Conservation (phyloP, 2,113 vertebrate genomes). For the Maccullochella peelii region DNA sequence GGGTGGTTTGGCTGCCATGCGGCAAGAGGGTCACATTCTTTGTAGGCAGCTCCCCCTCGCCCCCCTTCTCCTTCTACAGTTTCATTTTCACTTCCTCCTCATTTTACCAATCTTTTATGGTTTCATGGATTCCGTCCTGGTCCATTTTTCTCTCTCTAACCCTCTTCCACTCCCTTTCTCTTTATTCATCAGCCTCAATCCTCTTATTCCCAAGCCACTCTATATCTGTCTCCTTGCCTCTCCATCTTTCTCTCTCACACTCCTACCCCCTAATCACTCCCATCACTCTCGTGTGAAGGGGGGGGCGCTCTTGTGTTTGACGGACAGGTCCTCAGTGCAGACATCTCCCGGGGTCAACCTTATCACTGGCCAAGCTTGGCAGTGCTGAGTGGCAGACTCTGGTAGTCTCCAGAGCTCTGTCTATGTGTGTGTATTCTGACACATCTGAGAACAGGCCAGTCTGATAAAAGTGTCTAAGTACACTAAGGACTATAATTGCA, state of each 20-base stretch:
- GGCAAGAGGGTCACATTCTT: conserved; percentile 28
- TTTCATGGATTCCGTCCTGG: conserved; percentile 25
- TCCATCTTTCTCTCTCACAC: conserved; percentile 60
- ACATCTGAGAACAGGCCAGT: conserved; percentile 6
- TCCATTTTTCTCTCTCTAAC: conserved; percentile 31
- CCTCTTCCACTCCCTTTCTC: conserved; percentile 13
- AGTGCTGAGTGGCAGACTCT: conserved; percentile 74
- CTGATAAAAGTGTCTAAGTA: conserved; percentile 36
- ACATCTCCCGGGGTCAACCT: conserved; percentile 70
- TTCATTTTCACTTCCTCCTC: conserved; percentile 4
- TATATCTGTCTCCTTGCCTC: conserved; percentile 62
- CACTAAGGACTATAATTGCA: conserved; percentile 49
- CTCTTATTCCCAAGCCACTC: conserved; percentile 61
- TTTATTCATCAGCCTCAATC: conserved; percentile 36
- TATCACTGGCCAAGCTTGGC: conserved; percentile 71
- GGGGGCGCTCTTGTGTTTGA: conserved; percentile 73
- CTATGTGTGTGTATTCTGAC: background rate
- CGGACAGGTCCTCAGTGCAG: conserved; percentile 76
- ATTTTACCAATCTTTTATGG: conserved; percentile 33
- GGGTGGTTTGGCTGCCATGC: conserved; percentile 45
- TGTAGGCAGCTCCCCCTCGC: background rate
- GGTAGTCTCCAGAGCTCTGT: conserved; percentile 55
- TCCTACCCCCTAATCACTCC: conserved; percentile 63
- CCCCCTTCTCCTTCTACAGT: background rate
- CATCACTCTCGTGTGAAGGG: conserved; percentile 60